A percentile compares a stretch with the other conserved stretches of the same genome.
phyloP scores from a whole-genome alignment of 1,140 invertebrate genomes.

The Lordiphosa clarofinis region DNA sequence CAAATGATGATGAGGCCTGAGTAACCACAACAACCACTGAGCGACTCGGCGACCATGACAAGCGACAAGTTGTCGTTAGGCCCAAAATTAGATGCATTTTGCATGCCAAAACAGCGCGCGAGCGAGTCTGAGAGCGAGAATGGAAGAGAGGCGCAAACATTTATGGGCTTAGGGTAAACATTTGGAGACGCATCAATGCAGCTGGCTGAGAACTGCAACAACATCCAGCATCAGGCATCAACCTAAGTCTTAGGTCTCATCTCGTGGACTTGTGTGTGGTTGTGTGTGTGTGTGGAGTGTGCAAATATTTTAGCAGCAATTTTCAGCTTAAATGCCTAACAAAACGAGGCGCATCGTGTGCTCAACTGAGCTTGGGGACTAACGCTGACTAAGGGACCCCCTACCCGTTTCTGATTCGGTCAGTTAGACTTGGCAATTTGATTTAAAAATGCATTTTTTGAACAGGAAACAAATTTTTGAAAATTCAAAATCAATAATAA shows the following conservation, averaged over 20 bases:
- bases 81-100: slow-evolving; percentile 76
- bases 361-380: slow-evolving; percentile 36
- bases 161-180: slow-evolving; percentile 59
- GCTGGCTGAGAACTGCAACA: slow-evolving; percentile 48
- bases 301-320: slow-evolving; percentile 73
- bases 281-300: slow-evolving; percentile 41
- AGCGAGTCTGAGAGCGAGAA: slow-evolving; percentile 12
- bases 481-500: no score
- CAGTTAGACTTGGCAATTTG: slow-evolving; percentile 1
- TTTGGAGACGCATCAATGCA: slow-evolving; percentile 65
- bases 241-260: neutral
- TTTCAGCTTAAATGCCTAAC: slow-evolving; percentile 70
- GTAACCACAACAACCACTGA: slow-evolving; percentile 25
- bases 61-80: slow-evolving; percentile 73
- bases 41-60: slow-evolving; percentile 55
- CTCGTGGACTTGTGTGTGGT: slow-evolving; percentile 10
- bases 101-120: slow-evolving; percentile 45
- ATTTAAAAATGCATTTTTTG: no score
- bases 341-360: slow-evolving; percentile 50
- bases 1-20: slow-evolving; percentile 70
- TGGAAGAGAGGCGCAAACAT: slow-evolving; percentile 10
- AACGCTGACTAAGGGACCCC: neutral
- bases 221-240: slow-evolving; percentile 4
- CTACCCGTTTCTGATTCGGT: neutral
- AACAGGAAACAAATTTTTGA: no score